Conservation (phyloP, 2,797 vertebrate genomes). For the Peromyscus melanophrys region DNA sequence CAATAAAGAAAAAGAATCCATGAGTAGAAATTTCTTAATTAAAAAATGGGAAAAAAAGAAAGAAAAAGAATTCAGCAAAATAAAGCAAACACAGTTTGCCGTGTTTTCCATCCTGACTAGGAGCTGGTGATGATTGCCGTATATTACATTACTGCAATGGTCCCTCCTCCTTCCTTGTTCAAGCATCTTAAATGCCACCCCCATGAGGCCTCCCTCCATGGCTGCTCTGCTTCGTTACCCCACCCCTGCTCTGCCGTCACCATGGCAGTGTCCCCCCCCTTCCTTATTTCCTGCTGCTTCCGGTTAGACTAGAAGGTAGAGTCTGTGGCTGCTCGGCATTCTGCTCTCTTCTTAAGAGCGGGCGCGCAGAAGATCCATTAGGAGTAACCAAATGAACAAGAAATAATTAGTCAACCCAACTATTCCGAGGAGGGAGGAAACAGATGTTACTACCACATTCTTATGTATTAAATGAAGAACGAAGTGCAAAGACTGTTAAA, state of each 20-base stretch:
- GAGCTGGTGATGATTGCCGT: background rate
- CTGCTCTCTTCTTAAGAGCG: background rate
- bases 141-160: background rate
- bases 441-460: background rate
- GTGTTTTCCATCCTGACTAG: background rate
- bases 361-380: background rate
- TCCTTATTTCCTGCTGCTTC: slow-evolving; percentile 2
- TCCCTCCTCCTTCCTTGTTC: background rate
- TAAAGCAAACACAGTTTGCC: background rate
- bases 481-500: background rate
- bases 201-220: background rate
- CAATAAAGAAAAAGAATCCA: background rate
- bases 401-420: background rate
- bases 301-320: background rate
- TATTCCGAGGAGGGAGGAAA: background rate
- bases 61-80: background rate
- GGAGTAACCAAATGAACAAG: background rate
- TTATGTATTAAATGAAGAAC: background rate
- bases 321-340: background rate
- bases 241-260: background rate
- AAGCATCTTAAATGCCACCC: background rate
- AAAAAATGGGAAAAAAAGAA: background rate
- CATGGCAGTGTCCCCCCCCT: background rate
- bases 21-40: too few species aligned
- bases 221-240: background rate